These are phyloP conservation scores for Bradypodion ventrale DNA, from an alignment of 2,797 vertebrate species.

Conservation along the genomic window DNA sequence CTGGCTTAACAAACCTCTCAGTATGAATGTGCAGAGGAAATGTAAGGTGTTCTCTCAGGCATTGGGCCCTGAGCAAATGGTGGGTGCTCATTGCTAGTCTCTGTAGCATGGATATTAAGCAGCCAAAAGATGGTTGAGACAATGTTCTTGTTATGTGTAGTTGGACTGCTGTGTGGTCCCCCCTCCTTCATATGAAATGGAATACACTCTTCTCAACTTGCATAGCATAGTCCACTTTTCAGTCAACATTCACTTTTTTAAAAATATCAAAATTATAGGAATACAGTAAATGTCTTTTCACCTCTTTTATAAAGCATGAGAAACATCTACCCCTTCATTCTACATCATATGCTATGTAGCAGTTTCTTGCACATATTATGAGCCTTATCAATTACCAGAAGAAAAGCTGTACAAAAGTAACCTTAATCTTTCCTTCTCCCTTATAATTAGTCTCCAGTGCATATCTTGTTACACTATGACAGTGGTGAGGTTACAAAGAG, in stretches of 20 bases:
- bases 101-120: neutral
- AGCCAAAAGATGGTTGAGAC: neutral
- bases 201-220: neutral
- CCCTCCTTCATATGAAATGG: neutral
- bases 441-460: constrained; percentile 20
- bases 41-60: neutral
- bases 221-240: neutral
- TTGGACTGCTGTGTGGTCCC: neutral
- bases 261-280: neutral
- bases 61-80: neutral
- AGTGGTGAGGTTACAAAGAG: neutral
- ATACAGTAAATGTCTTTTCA: neutral
- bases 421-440: constrained; percentile 1
- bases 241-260: neutral
- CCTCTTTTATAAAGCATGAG: neutral
- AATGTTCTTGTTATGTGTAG: neutral
- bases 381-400: constrained; percentile 14
- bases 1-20: neutral
- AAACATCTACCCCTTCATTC: neutral
- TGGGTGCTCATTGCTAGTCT: neutral
- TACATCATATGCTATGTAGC: neutral
- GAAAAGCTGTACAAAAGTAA: neutral
- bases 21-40: neutral
- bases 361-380: constrained; percentile 1
- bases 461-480: neutral